These are phyloP conservation scores for Drosophila pseudotakahashii DNA, from an alignment of 2,888 invertebrate genomes.

Conservation along the genomic window DNA sequence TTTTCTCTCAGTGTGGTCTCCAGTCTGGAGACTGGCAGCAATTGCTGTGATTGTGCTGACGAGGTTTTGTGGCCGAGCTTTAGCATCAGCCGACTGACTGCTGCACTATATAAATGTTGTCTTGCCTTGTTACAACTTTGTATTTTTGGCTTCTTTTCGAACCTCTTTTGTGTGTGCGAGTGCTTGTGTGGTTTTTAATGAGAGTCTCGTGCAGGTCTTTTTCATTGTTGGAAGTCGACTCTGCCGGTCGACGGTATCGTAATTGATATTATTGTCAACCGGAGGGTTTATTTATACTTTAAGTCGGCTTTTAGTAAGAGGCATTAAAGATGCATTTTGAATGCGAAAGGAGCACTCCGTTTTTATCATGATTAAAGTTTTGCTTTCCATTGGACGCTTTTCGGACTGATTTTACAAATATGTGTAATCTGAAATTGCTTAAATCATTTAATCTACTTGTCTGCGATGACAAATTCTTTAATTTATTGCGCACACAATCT, in stretches of 20 bases:
- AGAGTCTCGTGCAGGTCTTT: constrained; percentile 72
- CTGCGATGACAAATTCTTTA: neutral
- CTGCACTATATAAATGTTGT: constrained; percentile 47
- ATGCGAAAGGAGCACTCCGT: constrained; percentile 41
- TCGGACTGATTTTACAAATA: neutral
- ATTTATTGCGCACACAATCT: neutral
- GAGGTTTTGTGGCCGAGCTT: constrained; percentile 43
- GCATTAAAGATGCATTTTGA: constrained; percentile 50
- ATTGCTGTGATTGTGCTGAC: constrained; percentile 64
- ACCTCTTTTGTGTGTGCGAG: constrained; percentile 12
- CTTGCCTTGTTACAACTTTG: constrained; percentile 41
- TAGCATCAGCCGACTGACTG: constrained; percentile 41
- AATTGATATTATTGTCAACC: constrained; percentile 77
- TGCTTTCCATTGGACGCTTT: constrained; percentile 7
- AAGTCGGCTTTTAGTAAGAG: constrained; percentile 58
- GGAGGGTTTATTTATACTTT: constrained; percentile 64
- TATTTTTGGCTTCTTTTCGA: constrained; percentile 38
- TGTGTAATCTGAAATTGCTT: too few relatives aligned
- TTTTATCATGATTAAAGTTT: constrained; percentile 52
- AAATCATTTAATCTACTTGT: neutral
- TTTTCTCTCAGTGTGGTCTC: constrained; percentile 9
- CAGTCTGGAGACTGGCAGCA: constrained; percentile 41
- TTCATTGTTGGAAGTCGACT: constrained; percentile 41
- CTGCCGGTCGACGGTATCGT: constrained; percentile 49
- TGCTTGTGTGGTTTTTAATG: constrained; percentile 57